A percentile compares a stretch with the other conserved stretches of the same genome.
Conservation (phyloP, 2,888 invertebrate genomes). For the Nasonia oneida region DNA sequence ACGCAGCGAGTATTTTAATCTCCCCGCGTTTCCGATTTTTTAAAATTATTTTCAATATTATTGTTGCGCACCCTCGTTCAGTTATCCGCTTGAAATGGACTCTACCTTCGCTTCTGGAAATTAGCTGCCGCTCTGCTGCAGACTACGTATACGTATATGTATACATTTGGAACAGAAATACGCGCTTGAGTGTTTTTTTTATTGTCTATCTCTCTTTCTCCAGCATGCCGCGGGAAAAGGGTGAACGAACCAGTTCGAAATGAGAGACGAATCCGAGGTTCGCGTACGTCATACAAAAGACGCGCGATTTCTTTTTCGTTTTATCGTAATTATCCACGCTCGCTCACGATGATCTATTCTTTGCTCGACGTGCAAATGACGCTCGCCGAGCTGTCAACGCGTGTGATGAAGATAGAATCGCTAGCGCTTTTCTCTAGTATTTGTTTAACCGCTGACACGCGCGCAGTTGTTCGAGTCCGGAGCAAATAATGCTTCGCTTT, state of each 20-base stretch:
- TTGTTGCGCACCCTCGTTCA: conserved; percentile 62
- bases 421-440: neutral
- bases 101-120: conserved; percentile 68
- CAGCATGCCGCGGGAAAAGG: conserved; percentile 46
- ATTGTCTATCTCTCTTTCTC: too few species aligned
- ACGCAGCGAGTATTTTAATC: conserved; percentile 50
- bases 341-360: neutral
- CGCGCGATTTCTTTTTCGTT: neutral
- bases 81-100: conserved; percentile 69
- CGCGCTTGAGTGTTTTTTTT: conserved; percentile 32
- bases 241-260: conserved; percentile 16
- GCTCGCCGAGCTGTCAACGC: conserved; percentile 3
- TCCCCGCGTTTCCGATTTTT: conserved; percentile 52
- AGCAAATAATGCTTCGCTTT: conserved; percentile 33
- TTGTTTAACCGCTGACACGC: neutral
- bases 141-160: conserved; percentile 31
- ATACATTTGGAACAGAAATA: conserved; percentile 6
- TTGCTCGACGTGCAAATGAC: neutral
- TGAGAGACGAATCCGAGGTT: conserved; percentile 46
- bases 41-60: conserved; percentile 58
- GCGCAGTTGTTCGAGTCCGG: neutral
- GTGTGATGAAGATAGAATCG: conserved; percentile 9
- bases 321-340: conserved; percentile 23
- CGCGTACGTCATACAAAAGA: neutral
- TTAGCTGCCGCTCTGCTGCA: conserved; percentile 48